Percentiles rank a stretch among this genome's conserved stretches.
phyloP scores from a whole-genome alignment of 1,140 invertebrate species.

The Mycetomoellerius zeteki region DNA sequence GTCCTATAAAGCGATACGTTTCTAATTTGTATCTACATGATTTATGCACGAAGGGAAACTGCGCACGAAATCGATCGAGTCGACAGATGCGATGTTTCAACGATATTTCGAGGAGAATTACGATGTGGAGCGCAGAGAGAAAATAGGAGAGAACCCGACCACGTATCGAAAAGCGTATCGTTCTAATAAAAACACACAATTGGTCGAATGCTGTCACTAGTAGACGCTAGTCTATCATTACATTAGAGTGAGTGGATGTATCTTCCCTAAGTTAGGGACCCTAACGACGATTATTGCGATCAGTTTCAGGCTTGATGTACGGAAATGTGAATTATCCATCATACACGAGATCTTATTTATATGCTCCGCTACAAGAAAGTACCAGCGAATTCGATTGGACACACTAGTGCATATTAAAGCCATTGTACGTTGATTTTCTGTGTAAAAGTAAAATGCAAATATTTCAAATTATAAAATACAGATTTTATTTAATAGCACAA shows the following conservation, averaged over 20 bases:
- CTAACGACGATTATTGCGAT: slow-evolving; percentile 18
- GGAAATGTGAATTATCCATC: slow-evolving; percentile 8
- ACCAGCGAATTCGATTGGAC: no score
- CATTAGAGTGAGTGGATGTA: not conserved
- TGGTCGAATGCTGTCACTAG: slow-evolving; percentile 83
- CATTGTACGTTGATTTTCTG: no score
- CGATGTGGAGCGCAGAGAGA: not conserved
- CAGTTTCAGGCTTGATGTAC: slow-evolving; percentile 13
- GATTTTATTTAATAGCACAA: no score
- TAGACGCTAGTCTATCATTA: slow-evolving; percentile 61
- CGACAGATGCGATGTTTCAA: not conserved
- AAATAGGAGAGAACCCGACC: slow-evolving; percentile 30
- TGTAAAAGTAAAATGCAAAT: no score
- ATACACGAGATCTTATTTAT: not conserved
- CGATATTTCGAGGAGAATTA: slow-evolving; percentile 9
- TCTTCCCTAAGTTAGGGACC: no score
- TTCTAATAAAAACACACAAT: slow-evolving; percentile 76
- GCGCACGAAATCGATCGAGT: slow-evolving; percentile 33
- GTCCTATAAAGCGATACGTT: not conserved
- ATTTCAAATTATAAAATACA: no score
- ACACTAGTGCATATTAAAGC: no score
- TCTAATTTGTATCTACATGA: slow-evolving; percentile 23
- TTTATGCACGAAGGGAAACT: not conserved
- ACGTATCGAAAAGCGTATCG: slow-evolving; percentile 29
- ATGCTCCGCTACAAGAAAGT: not conserved